A percentile compares a stretch with the other conserved stretches of the same genome.
phyloP scores from a whole-genome alignment of 1,140 invertebrate genomes.

The Apis dorsata region DNA sequence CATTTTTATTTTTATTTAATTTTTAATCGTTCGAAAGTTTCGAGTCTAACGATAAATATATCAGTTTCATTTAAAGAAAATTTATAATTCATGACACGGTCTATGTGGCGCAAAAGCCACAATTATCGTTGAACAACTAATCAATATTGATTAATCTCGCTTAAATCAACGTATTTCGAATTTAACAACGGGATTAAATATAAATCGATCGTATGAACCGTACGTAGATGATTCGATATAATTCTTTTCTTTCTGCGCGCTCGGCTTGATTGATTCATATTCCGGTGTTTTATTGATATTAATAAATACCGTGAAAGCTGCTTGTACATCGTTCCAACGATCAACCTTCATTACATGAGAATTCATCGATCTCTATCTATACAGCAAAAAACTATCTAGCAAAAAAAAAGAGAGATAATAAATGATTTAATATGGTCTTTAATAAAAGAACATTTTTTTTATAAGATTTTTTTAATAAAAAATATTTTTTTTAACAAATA shows the following conservation, averaged over 20 bases:
- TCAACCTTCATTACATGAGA: constrained; percentile 39
- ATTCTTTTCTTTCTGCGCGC: constrained; percentile 19
- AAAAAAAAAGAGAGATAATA: neutral
- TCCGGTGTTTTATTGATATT: constrained; percentile 53
- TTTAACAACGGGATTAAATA: constrained; percentile 52
- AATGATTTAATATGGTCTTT: no score
- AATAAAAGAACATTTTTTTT: no score
- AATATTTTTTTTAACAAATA: no score
- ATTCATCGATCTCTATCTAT: constrained; percentile 23
- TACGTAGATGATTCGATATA: constrained; percentile 53
- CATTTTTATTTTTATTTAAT: no score
- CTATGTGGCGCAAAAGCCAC: constrained; percentile 33
- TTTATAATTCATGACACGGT: neutral
- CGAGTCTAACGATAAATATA: no score
- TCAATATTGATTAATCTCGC: constrained; percentile 49
- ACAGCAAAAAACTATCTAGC: neutral
- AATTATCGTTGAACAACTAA: constrained; percentile 49
- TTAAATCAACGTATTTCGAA: constrained; percentile 49
- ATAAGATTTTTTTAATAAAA: no score
- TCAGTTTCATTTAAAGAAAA: neutral
- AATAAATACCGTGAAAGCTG: constrained; percentile 45
- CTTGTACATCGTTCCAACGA: constrained; percentile 12
- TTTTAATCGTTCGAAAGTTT: no score
- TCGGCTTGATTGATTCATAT: neutral
- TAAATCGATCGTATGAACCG: constrained; percentile 56